phyloP scores from a whole-genome alignment of 2,888 invertebrate genomes.

The Uropetala carovei region DNA sequence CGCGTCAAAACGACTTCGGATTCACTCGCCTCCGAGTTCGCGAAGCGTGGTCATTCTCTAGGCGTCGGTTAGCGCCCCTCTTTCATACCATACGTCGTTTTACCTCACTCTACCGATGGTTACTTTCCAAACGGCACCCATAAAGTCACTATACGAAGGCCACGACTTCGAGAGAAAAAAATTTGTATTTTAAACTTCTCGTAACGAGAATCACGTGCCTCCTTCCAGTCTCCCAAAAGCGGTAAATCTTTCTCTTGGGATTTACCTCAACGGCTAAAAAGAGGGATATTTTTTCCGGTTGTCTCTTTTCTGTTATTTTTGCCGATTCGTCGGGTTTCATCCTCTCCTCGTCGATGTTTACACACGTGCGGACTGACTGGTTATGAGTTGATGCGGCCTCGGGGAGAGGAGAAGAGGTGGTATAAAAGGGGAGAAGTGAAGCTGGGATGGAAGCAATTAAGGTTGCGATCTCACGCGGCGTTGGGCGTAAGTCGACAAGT shows the following conservation, averaged over 20 bases:
- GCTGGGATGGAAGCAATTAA: neutral
- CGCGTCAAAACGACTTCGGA: conserved; percentile 5
- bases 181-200: no score
- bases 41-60: neutral
- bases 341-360: neutral
- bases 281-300: no score
- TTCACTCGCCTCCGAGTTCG: neutral
- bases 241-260: no score
- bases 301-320: no score
- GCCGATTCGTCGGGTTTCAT: neutral
- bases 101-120: neutral
- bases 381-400: neutral
- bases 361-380: neutral
- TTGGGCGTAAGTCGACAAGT: neutral
- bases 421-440: neutral
- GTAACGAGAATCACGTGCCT: no score
- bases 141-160: no score
- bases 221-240: no score
- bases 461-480: neutral
- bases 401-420: neutral
- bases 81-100: neutral
- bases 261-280: no score
- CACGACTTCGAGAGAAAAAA: no score
- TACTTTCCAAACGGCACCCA: no score
- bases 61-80: neutral